A percentile compares a stretch with the other conserved stretches of the same genome.
These are phyloP conservation scores for Brachionus asplanchnoidis DNA, from an alignment of 1,140 invertebrate species.

Conservation along the genomic window DNA sequence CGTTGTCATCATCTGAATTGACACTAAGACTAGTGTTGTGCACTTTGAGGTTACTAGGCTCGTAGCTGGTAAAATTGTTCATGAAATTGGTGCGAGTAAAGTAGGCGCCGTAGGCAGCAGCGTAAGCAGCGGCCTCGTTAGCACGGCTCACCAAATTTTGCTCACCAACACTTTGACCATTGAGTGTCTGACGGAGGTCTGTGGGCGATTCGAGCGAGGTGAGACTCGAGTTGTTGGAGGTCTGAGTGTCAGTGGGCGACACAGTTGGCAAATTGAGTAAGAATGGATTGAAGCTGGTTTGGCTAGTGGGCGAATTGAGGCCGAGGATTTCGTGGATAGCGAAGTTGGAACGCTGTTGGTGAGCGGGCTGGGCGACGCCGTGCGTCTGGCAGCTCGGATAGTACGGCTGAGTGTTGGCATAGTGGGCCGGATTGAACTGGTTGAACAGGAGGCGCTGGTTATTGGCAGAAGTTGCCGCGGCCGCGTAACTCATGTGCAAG, in stretches of 20 bases:
- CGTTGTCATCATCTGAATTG: conserved; percentile 18
- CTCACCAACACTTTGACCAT: not conserved
- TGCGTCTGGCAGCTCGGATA: not conserved
- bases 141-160: not conserved
- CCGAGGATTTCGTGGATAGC: conserved; percentile 41
- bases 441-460: not conserved
- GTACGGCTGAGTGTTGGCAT: not conserved
- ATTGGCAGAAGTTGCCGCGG: not conserved
- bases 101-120: conserved; percentile 33
- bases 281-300: not conserved
- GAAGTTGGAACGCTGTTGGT: conserved; percentile 14
- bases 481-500: conserved; percentile 39
- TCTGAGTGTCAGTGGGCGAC: not conserved
- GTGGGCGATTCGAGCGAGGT: not conserved
- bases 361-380: not conserved
- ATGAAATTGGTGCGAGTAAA: conserved; percentile 28
- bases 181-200: not conserved
- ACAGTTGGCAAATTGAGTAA: conserved; percentile 3
- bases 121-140: conserved; percentile 18
- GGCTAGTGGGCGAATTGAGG: not conserved
- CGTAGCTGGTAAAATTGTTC: not conserved
- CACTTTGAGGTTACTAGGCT: too few relatives aligned
- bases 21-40: not conserved
- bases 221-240: conserved; percentile 14
- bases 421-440: not conserved